These are phyloP conservation scores for Eulithis testata DNA, from an alignment of 2,888 invertebrate species.

Conservation along the genomic window DNA sequence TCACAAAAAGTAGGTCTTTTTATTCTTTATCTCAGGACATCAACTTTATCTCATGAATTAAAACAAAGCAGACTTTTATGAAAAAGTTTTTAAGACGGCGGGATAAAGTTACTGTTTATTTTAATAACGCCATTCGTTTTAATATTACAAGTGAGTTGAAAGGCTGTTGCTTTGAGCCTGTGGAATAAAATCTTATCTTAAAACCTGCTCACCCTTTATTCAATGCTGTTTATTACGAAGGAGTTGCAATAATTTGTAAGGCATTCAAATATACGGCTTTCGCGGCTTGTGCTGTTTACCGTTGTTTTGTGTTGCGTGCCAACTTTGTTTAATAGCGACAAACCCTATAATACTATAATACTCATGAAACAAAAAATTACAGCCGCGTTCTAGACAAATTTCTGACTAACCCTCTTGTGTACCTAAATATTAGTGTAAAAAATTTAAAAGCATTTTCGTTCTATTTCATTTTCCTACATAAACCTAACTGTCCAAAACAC, in stretches of 20 bases:
- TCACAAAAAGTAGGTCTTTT: slow-evolving; percentile 26
- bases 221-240: slow-evolving; percentile 67
- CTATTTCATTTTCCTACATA: no score
- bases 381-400: no score
- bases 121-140: slow-evolving; percentile 43
- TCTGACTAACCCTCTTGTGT: no score
- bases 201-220: slow-evolving; percentile 60
- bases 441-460: neutral
- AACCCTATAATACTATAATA: neutral
- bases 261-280: slow-evolving; percentile 37
- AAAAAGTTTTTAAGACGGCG: slow-evolving; percentile 33
- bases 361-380: neutral
- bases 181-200: slow-evolving; percentile 65
- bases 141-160: slow-evolving; percentile 42
- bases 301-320: slow-evolving; percentile 18
- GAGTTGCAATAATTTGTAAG: slow-evolving; percentile 66
- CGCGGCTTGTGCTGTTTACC: slow-evolving; percentile 24
- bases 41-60: slow-evolving; percentile 38
- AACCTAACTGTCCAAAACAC: neutral
- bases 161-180: slow-evolving; percentile 45
- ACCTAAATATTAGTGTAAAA: no score
- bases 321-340: slow-evolving; percentile 8
- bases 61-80: slow-evolving; percentile 37
- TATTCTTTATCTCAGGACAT: slow-evolving; percentile 32
- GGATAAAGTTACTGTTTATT: slow-evolving; percentile 40